Percentiles rank a stretch among this genome's conserved stretches.
These are phyloP conservation scores for Tetramorium alpestre DNA, from an alignment of 1,140 invertebrate species.

Conservation along the genomic window DNA sequence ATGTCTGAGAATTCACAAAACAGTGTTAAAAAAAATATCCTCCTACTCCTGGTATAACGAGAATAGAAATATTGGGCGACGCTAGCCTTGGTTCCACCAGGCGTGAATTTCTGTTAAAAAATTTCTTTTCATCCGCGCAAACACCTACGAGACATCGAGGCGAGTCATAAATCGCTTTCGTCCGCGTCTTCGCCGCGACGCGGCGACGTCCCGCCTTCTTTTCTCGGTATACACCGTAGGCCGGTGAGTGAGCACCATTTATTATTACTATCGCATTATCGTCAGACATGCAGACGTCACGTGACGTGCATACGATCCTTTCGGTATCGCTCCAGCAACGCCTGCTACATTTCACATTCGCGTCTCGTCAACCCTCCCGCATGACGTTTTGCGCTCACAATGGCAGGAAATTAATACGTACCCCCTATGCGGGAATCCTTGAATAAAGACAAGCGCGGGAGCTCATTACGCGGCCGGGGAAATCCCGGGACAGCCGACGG, in stretches of 20 bases:
- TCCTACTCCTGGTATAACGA: no score
- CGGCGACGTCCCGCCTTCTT: background rate
- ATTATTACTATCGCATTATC: conserved; percentile 47
- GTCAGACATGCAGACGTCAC: conserved; percentile 31
- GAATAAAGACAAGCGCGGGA: conserved; percentile 62
- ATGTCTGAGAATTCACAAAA: background rate
- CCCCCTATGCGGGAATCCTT: conserved; percentile 30
- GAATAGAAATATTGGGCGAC: no score
- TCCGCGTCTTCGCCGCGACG: background rate
- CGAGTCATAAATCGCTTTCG: conserved; percentile 27
- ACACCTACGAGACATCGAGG: background rate
- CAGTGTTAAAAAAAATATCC: no score
- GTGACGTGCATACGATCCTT: conserved; percentile 26
- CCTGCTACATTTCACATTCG: conserved; percentile 55
- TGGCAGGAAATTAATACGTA: conserved; percentile 67
- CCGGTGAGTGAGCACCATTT: conserved; percentile 7
- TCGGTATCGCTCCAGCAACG: conserved; percentile 3
- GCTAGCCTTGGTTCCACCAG: background rate
- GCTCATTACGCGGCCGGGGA: conserved; percentile 26
- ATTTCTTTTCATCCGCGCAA: background rate
- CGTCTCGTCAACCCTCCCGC: conserved; percentile 36
- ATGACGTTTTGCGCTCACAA: conserved; percentile 54
- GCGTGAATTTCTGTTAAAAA: background rate
- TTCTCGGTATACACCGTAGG: background rate
- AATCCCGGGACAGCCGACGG: background rate